These are phyloP conservation scores for Lacerta bilineata DNA, from an alignment of 2,797 vertebrate species.

Conservation along the genomic window DNA sequence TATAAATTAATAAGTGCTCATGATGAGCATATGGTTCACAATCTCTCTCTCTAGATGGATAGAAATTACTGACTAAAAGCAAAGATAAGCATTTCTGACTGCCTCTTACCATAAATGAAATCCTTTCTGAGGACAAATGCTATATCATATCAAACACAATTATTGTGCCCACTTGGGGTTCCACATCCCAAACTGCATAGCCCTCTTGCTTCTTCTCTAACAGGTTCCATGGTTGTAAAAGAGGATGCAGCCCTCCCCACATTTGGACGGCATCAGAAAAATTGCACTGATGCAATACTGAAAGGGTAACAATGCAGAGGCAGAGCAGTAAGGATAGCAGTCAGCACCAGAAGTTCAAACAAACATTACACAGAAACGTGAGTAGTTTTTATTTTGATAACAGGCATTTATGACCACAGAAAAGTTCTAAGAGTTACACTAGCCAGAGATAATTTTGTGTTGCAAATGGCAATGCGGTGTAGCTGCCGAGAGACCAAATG, in stretches of 20 bases:
- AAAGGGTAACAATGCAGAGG: background rate
- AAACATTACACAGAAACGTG: conserved; percentile 61
- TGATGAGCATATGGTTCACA: conserved; percentile 51
- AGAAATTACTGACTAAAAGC: background rate
- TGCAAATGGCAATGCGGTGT: conserved; percentile 64
- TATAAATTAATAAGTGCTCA: conserved; percentile 52
- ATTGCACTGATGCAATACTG: conserved; percentile 19
- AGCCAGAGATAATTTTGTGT: conserved; percentile 61
- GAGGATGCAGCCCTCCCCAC: background rate
- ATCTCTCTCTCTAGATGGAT: background rate
- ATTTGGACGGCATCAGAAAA: background rate
- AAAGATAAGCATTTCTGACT: conserved; percentile 22
- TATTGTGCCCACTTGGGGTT: background rate
- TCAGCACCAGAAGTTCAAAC: conserved; percentile 61
- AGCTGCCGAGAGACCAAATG: conserved; percentile 56
- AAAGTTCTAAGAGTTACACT: conserved; percentile 62
- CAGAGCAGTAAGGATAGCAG: conserved; percentile 48
- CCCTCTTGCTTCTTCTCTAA: background rate
- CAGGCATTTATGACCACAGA: conserved; percentile 51
- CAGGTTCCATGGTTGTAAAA: background rate
- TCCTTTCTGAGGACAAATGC: background rate
- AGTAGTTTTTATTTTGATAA: conserved; percentile 61
- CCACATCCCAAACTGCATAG: conserved; percentile 1
- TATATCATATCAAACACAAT: background rate
- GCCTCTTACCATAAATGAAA: background rate